Conservation (phyloP, 2,797 vertebrate genomes). For the Sebastes goodei region DNA sequence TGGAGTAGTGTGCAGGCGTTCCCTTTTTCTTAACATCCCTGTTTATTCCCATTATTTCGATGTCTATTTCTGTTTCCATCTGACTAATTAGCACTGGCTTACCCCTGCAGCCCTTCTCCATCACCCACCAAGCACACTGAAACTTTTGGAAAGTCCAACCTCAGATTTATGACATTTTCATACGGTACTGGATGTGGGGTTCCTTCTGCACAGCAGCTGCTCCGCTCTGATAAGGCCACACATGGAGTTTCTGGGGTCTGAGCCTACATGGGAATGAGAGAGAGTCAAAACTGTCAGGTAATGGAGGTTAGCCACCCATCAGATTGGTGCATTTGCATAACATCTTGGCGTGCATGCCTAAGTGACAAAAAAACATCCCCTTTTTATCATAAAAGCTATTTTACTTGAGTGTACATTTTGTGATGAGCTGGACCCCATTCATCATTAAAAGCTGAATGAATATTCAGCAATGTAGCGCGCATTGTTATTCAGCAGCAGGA, state of each 20-base stretch:
- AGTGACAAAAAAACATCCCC: not conserved
- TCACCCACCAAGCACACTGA: slow-evolving; percentile 24
- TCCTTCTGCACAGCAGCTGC: slow-evolving; percentile 54
- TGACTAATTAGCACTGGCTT: slow-evolving; percentile 50
- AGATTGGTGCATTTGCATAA: slow-evolving; percentile 52
- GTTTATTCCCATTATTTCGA: slow-evolving; percentile 12
- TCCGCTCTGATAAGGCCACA: slow-evolving; percentile 55
- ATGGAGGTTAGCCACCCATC: slow-evolving; percentile 34
- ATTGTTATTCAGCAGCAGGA: slow-evolving; percentile 1
- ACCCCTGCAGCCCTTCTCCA: slow-evolving; percentile 33
- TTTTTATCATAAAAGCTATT: slow-evolving; percentile 19
- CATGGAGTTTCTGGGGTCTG: slow-evolving; percentile 45
- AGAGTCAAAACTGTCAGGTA: slow-evolving; percentile 50
- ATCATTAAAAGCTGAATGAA: slow-evolving; percentile 15
- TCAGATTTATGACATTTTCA: slow-evolving; percentile 59
- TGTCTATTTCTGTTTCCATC: slow-evolving; percentile 33
- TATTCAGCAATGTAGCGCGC: slow-evolving; percentile 3
- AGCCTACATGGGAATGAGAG: slow-evolving; percentile 26
- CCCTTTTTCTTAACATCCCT: not conserved
- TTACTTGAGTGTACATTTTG: not conserved
- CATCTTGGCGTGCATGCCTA: slow-evolving; percentile 6
- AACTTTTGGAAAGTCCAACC: slow-evolving; percentile 49
- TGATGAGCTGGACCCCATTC: not conserved
- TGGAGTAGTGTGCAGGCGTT: no score
- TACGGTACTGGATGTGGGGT: slow-evolving; percentile 24